phyloP scores from a whole-genome alignment of 2,888 invertebrate genomes.

The Macropis europaea region DNA sequence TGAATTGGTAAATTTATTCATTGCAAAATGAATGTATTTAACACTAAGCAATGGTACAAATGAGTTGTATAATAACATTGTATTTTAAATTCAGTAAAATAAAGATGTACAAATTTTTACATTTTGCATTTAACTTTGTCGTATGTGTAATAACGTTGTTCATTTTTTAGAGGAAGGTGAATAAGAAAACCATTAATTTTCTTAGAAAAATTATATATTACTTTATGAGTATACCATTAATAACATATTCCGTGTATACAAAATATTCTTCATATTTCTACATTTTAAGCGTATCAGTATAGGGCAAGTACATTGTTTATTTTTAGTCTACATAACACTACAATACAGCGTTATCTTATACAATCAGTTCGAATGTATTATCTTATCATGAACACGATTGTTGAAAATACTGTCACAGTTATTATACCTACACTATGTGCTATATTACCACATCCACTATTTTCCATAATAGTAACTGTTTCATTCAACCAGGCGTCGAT shows the following conservation, averaged over 20 bases:
- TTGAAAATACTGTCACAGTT: neutral
- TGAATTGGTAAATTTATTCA: neutral
- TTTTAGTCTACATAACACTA: too few relatives aligned
- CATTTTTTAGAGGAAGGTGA: too few relatives aligned
- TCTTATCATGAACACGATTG: conserved; percentile 1
- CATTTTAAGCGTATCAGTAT: too few relatives aligned
- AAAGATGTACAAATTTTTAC: conserved; percentile 52
- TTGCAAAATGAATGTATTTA: neutral
- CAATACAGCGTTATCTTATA: neutral
- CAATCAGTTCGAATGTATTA: neutral
- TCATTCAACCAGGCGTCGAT: neutral
- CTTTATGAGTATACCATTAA: too few relatives aligned
- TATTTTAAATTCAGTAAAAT: conserved; percentile 29
- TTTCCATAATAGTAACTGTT: neutral
- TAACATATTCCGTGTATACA: too few relatives aligned
- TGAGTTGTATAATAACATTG: conserved; percentile 10
- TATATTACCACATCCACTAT: neutral
- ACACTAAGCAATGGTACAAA: neutral
- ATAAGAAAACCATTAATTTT: too few relatives aligned
- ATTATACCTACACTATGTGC: neutral
- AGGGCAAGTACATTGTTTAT: too few relatives aligned
- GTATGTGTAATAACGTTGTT: too few relatives aligned
- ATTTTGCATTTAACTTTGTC: neutral
- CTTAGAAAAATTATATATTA: too few relatives aligned
- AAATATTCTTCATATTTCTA: too few relatives aligned